A percentile compares a stretch with the other conserved stretches of the same genome.
These are phyloP conservation scores for Polietes domitor DNA, from an alignment of 2,888 invertebrate genomes.

Conservation along the genomic window DNA sequence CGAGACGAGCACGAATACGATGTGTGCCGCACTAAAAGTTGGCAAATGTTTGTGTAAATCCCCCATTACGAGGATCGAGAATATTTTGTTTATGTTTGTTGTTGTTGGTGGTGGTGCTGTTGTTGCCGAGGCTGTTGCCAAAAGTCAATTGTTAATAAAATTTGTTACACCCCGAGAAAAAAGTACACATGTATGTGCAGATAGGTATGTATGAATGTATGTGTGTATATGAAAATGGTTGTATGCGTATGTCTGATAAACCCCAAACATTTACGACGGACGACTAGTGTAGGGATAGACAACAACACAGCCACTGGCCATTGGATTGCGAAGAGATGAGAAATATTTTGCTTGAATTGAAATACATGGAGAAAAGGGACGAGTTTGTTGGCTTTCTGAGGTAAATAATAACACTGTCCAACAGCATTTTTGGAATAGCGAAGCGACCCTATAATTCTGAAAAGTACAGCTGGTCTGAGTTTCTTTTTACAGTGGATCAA, in stretches of 20 bases:
- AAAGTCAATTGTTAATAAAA: conserved; percentile 65
- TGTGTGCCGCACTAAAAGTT: background rate
- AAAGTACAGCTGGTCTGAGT: too few species aligned
- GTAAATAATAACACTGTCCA: too few species aligned
- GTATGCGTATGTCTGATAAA: conserved; percentile 12
- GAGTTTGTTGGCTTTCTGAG: too few species aligned
- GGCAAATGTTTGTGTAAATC: background rate
- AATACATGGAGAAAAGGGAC: too few species aligned
- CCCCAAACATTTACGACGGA: conserved; percentile 3
- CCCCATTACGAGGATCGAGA: conserved; percentile 16
- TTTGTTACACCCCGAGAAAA: conserved; percentile 33
- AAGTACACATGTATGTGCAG: background rate
- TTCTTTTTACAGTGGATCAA: too few species aligned
- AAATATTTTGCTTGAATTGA: too few species aligned
- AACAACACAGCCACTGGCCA: too few species aligned
- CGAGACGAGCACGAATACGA: background rate
- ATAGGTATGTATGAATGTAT: background rate
- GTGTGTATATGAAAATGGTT: background rate
- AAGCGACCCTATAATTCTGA: too few species aligned
- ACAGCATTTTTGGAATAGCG: too few species aligned
- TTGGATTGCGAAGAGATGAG: too few species aligned
- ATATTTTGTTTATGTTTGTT: conserved; percentile 48
- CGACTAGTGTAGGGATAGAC: too few species aligned
- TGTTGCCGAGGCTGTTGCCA: conserved; percentile 31
- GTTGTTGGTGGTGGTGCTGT: background rate